Evolutionary conservation across 1,140 invertebrate genomes (phyloP).

Genomic region (Tetramorium simillimum): DNA sequence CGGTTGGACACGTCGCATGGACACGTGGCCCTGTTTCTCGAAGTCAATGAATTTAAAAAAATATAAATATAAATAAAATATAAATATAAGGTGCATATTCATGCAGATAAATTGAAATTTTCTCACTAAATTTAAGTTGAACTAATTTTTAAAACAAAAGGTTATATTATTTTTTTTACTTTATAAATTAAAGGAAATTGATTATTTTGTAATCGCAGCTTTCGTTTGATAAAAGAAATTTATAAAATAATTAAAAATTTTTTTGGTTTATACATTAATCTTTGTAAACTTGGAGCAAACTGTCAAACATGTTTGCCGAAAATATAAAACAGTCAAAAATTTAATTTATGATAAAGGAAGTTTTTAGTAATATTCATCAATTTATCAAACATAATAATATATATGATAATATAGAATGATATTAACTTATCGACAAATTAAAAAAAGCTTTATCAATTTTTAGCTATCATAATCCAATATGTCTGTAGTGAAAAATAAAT

Average conservation of each 20-base stretch:
- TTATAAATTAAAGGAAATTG: constrained; percentile 3
- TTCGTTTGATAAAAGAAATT: background rate
- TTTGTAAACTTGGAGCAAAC: background rate
- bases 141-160: background rate
- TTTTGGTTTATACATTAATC: background rate
- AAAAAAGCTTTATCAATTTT: background rate
- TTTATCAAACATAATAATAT: background rate
- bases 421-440: background rate
- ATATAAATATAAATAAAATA: too few species aligned
- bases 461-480: background rate
- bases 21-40: constrained; percentile 5
- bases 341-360: background rate
- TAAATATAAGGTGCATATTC: too few species aligned
- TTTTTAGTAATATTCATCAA: background rate
- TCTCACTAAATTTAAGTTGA: background rate
- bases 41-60: constrained; percentile 12
- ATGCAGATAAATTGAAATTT: background rate
- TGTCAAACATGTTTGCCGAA: background rate
- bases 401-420: background rate
- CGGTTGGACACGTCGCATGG: background rate
- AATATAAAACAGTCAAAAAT: background rate
- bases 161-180: background rate
- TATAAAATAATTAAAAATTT: constrained; percentile 12
- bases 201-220: background rate
- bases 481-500: background rate